Percentiles rank a stretch among this genome's conserved stretches.
phyloP scores from a whole-genome alignment of 37 sponge, comb jelly and placozoan genomes.

The Amphimedon queenslandica region DNA sequence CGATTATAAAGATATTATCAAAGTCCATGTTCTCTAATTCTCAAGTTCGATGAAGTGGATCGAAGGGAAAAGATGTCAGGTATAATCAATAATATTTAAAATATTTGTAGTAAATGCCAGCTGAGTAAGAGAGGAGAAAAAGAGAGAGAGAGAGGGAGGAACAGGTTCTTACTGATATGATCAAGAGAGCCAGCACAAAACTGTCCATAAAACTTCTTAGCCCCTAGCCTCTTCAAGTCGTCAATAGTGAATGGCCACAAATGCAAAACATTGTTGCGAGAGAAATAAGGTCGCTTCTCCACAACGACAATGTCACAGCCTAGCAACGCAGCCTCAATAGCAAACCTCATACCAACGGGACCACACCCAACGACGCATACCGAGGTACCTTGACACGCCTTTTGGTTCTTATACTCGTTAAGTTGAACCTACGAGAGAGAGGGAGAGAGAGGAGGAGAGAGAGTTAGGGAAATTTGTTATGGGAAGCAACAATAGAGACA shows the following conservation, averaged over 20 bases:
- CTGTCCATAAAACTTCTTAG: slow-evolving; percentile 88
- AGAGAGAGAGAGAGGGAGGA: neutral
- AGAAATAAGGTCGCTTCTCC: slow-evolving; percentile 78
- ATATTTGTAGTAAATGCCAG: no score
- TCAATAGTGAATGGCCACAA: slow-evolving; percentile 92
- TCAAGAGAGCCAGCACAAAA: slow-evolving; percentile 91
- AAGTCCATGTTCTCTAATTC: no score
- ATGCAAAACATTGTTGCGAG: slow-evolving; percentile 90
- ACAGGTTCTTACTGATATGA: slow-evolving; percentile 75
- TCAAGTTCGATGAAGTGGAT: no score
- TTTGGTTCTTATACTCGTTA: slow-evolving; percentile 46
- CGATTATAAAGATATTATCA: no score
- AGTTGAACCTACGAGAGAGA: neutral
- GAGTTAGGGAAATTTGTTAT: no score
- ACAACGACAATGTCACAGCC: slow-evolving; percentile 73
- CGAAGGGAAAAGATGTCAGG: no score
- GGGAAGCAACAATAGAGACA: no score
- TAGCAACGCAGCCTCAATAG: slow-evolving; percentile 72
- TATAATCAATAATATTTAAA: no score
- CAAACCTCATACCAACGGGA: slow-evolving; percentile 78
- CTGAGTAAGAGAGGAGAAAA: neutral
- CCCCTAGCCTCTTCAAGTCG: slow-evolving; percentile 75
- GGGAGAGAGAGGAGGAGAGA: no score
- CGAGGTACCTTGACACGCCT: slow-evolving; percentile 15
- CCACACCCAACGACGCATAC: slow-evolving; percentile 72